phyloP scores from a whole-genome alignment of 2,113 vertebrate species.

The Spheniscus mendiculus region DNA sequence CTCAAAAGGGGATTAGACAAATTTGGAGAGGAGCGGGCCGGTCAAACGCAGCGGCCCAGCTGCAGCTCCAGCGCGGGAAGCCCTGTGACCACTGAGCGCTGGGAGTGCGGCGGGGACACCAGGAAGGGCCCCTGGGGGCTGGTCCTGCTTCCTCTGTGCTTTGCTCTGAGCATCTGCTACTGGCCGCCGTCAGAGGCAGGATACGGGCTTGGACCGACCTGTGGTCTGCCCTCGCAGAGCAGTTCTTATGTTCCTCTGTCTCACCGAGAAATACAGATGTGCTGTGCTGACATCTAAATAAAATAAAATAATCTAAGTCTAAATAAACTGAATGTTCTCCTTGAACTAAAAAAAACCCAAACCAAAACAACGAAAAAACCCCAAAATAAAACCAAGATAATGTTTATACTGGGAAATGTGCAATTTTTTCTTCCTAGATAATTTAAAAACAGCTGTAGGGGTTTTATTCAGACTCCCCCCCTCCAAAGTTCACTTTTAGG shows the following conservation, averaged over 20 bases:
- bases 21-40: background rate
- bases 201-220: background rate
- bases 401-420: slow-evolving; percentile 62
- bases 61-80: background rate
- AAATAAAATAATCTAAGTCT: slow-evolving; percentile 33
- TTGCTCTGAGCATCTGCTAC: slow-evolving; percentile 8
- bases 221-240: background rate
- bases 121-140: background rate
- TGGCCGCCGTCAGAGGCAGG: background rate
- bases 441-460: slow-evolving; percentile 64
- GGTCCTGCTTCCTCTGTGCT: background rate
- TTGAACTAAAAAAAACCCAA: slow-evolving; percentile 10
- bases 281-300: slow-evolving; percentile 31
- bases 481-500: slow-evolving; percentile 52
- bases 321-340: slow-evolving; percentile 57
- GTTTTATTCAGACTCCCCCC: slow-evolving; percentile 38
- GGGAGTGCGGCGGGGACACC: background rate
- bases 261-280: slow-evolving; percentile 40
- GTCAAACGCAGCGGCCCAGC: background rate
- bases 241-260: background rate
- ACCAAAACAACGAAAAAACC: background rate
- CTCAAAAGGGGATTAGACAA: background rate
- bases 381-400: slow-evolving; percentile 22
- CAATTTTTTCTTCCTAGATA: slow-evolving; percentile 37
- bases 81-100: background rate